A percentile compares a stretch with the other conserved stretches of the same genome.
These are phyloP conservation scores for Amblyornis subalaris DNA, from an alignment of 2,113 vertebrate genomes.

Conservation along the genomic window DNA sequence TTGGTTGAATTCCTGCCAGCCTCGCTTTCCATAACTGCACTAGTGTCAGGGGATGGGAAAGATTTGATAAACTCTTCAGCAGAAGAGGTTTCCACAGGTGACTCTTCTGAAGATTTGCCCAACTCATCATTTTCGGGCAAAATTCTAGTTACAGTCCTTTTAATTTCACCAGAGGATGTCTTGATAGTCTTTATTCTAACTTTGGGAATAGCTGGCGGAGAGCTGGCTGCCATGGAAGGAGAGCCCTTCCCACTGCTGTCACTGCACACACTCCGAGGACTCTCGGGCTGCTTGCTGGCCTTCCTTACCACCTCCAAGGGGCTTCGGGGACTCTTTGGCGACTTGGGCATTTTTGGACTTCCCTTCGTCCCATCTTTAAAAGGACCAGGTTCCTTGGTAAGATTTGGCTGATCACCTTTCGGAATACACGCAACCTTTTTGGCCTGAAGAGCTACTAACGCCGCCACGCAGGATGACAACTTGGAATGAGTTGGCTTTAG, in stretches of 20 bases:
- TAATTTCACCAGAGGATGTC: constrained; percentile 92
- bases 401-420: constrained; percentile 72
- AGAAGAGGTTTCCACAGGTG: constrained; percentile 71
- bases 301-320: constrained; percentile 86
- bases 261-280: constrained; percentile 89
- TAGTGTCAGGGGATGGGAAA: constrained; percentile 59
- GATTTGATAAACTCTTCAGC: constrained; percentile 75
- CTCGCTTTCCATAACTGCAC: constrained; percentile 48
- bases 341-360: constrained; percentile 87
- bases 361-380: constrained; percentile 78
- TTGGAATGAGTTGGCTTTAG: constrained; percentile 85
- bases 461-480: constrained; percentile 90
- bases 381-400: constrained; percentile 70
- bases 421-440: constrained; percentile 77
- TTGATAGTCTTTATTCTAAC: constrained; percentile 97
- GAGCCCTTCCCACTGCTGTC: constrained; percentile 89
- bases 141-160: constrained; percentile 90
- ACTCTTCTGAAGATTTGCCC: constrained; percentile 81
- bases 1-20: constrained; percentile 34
- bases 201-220: constrained; percentile 90
- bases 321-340: constrained; percentile 90
- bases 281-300: constrained; percentile 83
- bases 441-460: constrained; percentile 87
- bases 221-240: constrained; percentile 83
- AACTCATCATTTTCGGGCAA: constrained; percentile 87